Evolutionary conservation across 35 echinoderm and acorn worm species (phyloP), one percentile per base, ranked within the genome.

Genomic region (Diadema setosum): DNA sequence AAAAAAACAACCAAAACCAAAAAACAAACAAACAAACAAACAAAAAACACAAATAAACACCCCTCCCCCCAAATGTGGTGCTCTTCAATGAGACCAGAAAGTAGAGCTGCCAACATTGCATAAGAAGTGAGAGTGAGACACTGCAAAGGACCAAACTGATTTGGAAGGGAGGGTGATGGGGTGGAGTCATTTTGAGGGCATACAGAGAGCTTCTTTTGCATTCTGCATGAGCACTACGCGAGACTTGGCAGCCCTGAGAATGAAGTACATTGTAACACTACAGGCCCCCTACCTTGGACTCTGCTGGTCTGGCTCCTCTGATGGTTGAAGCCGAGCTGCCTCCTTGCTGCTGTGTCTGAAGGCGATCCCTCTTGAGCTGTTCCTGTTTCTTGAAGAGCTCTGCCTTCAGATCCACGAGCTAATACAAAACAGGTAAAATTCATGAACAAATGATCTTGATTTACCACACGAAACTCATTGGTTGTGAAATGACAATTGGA

Each of bases 341-440:
- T 85, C 36, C 48, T 78, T 33, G 65, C 34, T 44, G 63, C 65
- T 29, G 41, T 6, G 82, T 55, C 30, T 91, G 93, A 43, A 94
- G 89, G 11, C 83, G 84, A 33, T 98, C 96, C 43, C 49, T 91
- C 74, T 89, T 91, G 26, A 98, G 81, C 49, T 91, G 84, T 45
- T 94, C 92, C 70, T 98, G 96, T 56, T 98, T 98, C 31, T 85
- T 58, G 7, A 94, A 91, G 8, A 94, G 74, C 55, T 98, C 96
- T 56, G 96, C 96, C 69, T 98, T 98, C 57, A 98, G 83, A 29
- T 75, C 96, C 1, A 98, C 96, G 27, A 98, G 80, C 95, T 97
- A 82, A 55, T 45, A 65, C 46, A 11, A 14, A 74, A 88, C 29
- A 12, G 58, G 59, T 7, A 11, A 11, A 39, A 42, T 1, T 74